Conservation (phyloP, 30 jellyfish, hydroid and myxozoan genomes). For the Turritopsis dohrnii region DNA sequence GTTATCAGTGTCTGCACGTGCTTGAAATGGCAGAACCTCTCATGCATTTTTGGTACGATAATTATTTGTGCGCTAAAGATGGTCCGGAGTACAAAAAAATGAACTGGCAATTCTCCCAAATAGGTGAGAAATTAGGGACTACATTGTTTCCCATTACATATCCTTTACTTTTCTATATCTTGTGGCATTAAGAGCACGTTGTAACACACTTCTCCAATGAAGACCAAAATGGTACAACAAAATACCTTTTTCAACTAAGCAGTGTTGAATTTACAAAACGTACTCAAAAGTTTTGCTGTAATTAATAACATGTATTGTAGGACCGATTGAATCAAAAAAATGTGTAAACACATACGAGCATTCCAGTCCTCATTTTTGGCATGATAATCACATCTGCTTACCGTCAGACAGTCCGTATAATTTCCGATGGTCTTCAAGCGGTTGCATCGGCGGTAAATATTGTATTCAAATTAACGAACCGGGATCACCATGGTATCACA, state of each 20-base stretch:
- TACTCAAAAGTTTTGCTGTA: no score
- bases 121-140: no score
- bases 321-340: neutral
- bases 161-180: no score
- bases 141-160: no score
- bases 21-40: neutral
- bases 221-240: no score
- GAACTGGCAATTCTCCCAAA: neutral
- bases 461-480: constrained; percentile 21
- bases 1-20: neutral
- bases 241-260: no score
- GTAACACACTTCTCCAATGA: no score
- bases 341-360: neutral
- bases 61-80: constrained; percentile 6
- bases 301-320: neutral
- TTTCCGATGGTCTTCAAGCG: neutral
- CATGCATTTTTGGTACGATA: constrained; percentile 3
- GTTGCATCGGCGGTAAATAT: neutral
- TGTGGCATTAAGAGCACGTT: no score
- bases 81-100: neutral
- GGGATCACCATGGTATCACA: neutral
- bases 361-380: constrained; percentile 3
- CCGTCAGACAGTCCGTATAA: constrained; percentile 8
- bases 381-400: constrained; percentile 8
- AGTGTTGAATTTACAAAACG: no score